Evolutionary conservation across 2,797 vertebrate genomes (phyloP), one percentile per base, ranked within the genome.

Genomic region (Tapirus indicus): DNA sequence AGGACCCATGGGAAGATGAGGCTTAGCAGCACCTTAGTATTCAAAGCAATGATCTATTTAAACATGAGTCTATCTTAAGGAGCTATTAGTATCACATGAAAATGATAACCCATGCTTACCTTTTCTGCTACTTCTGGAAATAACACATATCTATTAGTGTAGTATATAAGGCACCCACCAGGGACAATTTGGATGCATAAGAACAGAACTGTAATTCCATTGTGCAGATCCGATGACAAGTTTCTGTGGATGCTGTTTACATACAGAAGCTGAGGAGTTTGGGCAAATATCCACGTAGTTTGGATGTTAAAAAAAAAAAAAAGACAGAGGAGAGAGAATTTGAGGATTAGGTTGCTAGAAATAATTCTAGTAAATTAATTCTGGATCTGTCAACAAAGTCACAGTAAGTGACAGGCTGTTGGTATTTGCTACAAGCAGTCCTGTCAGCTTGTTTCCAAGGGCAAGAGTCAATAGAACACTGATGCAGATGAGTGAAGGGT

Each of bases 311-410:
- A 79, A 79, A 32, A 41, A 88, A n/a, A 62, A 32, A 72, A 44
- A 93, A 91, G n/a, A 71, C 2, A 83, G 54, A 71, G 4, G 38
- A 69, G 62, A 85, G 58, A 87, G 41, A 85, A 85, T 80, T 62
- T 77, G 58, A 87, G 41, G 82, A 85, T 80, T 62, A 72, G 58
- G 44, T 54, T 92, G 68, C n/a, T 49, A 77, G 32, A 92, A 97
- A 84, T 90, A 72, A 93, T 78, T 74, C 54, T 88, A 68, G 29
- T 66, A 94, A 66, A 72, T 79, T 38, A 88, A 78, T 69, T 95
- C 21, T 84, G 79, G 14, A 21, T 92, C 32, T 96, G 60, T 93
- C 72, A 79, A 83, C 27, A 71, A 93, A 78, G 69, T 47, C 47
- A 64, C 0, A 91, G 72, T 69, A 72, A 78, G 54, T 54, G 49